Evolutionary conservation across 2,113 vertebrate genomes (phyloP).

Genomic region (Ailurus styani): DNA sequence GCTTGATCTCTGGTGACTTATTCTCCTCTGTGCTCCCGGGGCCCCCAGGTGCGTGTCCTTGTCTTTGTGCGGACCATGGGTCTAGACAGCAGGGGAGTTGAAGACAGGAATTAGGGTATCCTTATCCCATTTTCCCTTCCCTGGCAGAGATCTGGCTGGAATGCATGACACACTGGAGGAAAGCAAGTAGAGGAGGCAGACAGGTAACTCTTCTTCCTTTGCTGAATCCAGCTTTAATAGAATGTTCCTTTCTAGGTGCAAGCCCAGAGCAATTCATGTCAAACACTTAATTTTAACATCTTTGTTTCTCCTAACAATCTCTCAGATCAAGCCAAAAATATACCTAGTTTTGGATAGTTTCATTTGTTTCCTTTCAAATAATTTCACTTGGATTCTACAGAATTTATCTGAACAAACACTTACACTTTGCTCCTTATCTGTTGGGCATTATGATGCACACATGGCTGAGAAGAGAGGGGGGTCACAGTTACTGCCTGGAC

Average conservation of each 20-base stretch:
- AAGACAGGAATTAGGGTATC: not conserved
- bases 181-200: not conserved
- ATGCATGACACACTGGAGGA: not conserved
- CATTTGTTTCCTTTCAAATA: not conserved
- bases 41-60: rapidly evolving
- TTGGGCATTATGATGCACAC: not conserved
- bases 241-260: not conserved
- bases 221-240: not conserved
- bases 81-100: not conserved
- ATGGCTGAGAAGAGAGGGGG: not conserved
- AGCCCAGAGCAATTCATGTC: not conserved
- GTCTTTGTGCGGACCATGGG: not conserved
- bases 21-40: not conserved
- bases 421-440: not conserved
- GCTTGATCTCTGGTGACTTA: not conserved
- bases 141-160: not conserved
- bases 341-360: not conserved
- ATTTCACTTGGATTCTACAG: not conserved
- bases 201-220: not conserved
- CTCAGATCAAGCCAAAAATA: not conserved
- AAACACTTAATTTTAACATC: not conserved
- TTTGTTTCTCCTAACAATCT: not conserved
- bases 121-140: not conserved
- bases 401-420: not conserved
- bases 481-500: not conserved